phyloP scores from a whole-genome alignment of 2,113 vertebrate species.

The Tachycineta bicolor region DNA sequence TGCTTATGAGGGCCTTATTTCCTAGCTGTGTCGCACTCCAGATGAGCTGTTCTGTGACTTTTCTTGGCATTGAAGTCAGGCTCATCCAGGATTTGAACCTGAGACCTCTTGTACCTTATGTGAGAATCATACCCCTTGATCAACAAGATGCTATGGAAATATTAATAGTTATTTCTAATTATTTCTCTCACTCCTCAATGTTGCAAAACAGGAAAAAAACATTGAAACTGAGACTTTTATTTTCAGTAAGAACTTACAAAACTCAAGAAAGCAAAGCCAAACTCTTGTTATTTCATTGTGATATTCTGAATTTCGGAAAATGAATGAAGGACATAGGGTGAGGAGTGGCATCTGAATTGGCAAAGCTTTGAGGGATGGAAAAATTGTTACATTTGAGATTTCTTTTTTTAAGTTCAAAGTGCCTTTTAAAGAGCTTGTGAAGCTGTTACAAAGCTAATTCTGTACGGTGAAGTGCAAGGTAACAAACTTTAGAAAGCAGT shows the following conservation, averaged over 20 bases:
- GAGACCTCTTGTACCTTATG: neutral
- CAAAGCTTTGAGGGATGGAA: neutral
- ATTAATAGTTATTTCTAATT: neutral
- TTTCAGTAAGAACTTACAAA: neutral
- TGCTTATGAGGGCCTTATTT: neutral
- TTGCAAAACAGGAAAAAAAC: neutral
- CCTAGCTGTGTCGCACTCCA: neutral
- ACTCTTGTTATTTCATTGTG: fast-evolving
- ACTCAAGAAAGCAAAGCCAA: neutral
- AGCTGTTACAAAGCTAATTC: neutral
- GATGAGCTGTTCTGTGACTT: neutral
- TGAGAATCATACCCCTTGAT: neutral
- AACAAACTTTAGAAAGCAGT: neutral
- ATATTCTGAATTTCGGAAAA: neutral
- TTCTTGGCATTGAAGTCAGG: neutral
- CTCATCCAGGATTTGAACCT: neutral
- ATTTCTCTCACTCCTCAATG: neutral
- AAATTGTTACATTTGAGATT: neutral
- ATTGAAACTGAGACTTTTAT: fast-evolving
- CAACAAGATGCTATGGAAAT: neutral
- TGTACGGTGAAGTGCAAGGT: neutral
- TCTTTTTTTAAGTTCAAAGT: neutral
- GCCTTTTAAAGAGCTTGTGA: neutral
- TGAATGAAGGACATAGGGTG: neutral
- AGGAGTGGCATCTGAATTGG: neutral